phyloP scores from a whole-genome alignment of 1,140 invertebrate species.

The Gryllus bimaculatus region DNA sequence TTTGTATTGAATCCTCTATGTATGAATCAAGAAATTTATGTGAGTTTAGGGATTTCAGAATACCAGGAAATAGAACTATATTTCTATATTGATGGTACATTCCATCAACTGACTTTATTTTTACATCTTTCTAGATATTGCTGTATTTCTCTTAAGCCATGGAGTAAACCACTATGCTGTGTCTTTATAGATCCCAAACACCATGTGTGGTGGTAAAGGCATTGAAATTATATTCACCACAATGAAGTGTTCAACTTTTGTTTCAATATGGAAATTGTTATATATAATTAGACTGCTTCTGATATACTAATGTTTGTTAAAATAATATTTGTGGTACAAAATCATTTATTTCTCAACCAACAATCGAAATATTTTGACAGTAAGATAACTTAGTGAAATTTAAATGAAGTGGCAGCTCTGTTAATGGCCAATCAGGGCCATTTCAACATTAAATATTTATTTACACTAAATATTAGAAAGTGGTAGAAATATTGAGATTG shows the following conservation, averaged over 20 bases:
- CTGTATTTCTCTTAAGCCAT: background rate
- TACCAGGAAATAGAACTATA: background rate
- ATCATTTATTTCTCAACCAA: background rate
- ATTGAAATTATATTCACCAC: background rate
- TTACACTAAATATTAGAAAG: background rate
- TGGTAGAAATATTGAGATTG: background rate
- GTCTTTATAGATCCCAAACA: too few species aligned
- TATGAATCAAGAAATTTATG: background rate
- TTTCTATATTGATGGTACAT: background rate
- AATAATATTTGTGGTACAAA: background rate
- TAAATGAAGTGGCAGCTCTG: background rate
- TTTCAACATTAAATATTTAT: background rate
- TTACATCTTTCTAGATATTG: background rate
- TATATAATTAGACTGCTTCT: too few species aligned
- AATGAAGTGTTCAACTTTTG: background rate
- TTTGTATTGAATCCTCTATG: background rate
- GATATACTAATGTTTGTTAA: background rate
- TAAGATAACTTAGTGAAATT: background rate
- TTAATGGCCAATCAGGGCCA: background rate
- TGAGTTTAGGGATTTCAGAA: background rate
- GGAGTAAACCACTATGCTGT: background rate
- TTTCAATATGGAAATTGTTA: background rate
- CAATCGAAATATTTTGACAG: background rate
- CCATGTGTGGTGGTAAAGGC: background rate
- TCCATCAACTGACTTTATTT: background rate